Percentiles rank a stretch among this genome's conserved stretches.
These are phyloP conservation scores for Acanthurus leucopareius DNA, from an alignment of 2,797 vertebrate genomes.

Conservation along the genomic window DNA sequence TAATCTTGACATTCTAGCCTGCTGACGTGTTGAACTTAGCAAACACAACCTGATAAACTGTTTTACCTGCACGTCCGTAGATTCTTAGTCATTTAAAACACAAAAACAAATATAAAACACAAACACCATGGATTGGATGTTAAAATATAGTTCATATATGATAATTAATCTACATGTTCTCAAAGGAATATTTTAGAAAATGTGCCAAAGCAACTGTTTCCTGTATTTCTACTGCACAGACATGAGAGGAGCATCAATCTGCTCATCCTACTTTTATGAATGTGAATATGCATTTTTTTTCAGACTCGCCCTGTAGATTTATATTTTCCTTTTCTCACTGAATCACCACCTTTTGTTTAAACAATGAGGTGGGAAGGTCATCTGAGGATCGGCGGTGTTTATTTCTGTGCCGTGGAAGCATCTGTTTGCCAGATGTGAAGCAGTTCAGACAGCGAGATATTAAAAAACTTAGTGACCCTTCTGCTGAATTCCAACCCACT, in stretches of 20 bases:
- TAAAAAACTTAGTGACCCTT: conserved; percentile 23
- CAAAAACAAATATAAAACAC: too few relatives aligned
- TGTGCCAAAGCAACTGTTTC: too few relatives aligned
- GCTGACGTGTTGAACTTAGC: background rate
- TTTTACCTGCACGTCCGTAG: background rate
- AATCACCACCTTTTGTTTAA: background rate
- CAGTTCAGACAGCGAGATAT: conserved; percentile 31
- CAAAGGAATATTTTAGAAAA: too few relatives aligned
- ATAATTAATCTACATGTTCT: too few relatives aligned
- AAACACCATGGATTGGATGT: background rate
- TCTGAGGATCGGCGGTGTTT: conserved; percentile 24
- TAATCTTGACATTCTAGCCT: background rate
- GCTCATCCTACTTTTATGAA: too few relatives aligned
- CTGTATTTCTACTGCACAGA: too few relatives aligned
- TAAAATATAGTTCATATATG: background rate
- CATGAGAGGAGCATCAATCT: too few relatives aligned
- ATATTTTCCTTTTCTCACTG: background rate
- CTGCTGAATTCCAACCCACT: conserved; percentile 19
- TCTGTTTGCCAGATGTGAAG: conserved; percentile 66
- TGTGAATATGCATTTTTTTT: too few relatives aligned
- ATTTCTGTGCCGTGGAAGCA: conserved; percentile 22
- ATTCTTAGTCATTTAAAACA: too few relatives aligned
- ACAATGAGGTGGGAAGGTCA: background rate
- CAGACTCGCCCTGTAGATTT: too few relatives aligned
- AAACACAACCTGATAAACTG: background rate